Evolutionary conservation across 2,797 vertebrate genomes (phyloP).

Genomic region (Labeo calbasu): DNA sequence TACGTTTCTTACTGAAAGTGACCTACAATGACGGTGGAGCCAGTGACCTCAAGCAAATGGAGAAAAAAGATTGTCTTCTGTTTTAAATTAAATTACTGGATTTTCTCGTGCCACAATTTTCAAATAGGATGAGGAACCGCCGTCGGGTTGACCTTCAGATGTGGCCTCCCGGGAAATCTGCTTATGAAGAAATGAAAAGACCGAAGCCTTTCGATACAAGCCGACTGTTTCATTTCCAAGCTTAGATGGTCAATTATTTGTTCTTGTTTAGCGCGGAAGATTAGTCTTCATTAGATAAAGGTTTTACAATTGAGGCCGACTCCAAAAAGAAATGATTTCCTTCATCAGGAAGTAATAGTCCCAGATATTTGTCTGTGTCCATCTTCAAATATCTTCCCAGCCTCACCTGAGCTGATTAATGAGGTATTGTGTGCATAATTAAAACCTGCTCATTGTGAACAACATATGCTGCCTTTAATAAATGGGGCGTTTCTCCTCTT

Average conservation of each 20-base stretch:
- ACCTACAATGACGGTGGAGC: conserved; percentile 48
- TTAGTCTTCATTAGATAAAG: conserved; percentile 19
- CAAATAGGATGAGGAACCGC: conserved; percentile 51
- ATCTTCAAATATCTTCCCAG: not conserved
- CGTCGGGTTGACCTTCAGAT: conserved; percentile 56
- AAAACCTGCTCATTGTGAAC: conserved; percentile 43
- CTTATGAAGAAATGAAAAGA: conserved; percentile 20
- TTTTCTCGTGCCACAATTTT: conserved; percentile 44
- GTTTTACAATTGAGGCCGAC: conserved; percentile 25
- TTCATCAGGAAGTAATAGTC: conserved; percentile 7
- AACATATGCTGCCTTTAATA: not conserved
- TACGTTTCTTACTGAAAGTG: conserved; percentile 49
- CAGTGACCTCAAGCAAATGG: conserved; percentile 49
- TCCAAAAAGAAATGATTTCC: conserved; percentile 6
- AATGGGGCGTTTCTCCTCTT: conserved; percentile 13
- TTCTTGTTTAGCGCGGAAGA: not conserved
- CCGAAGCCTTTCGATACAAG: conserved; percentile 8
- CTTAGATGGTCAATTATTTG: conserved; percentile 16
- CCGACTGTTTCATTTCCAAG: conserved; percentile 12
- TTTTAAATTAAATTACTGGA: conserved; percentile 61
- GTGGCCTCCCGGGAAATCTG: conserved; percentile 44
- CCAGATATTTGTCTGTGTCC: not conserved
- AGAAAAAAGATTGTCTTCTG: conserved; percentile 53
- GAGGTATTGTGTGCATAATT: conserved; percentile 58
- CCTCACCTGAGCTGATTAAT: conserved; percentile 49